Conservation (phyloP, 2,797 vertebrate species). For the Gymnoscopelus braueri region DNA sequence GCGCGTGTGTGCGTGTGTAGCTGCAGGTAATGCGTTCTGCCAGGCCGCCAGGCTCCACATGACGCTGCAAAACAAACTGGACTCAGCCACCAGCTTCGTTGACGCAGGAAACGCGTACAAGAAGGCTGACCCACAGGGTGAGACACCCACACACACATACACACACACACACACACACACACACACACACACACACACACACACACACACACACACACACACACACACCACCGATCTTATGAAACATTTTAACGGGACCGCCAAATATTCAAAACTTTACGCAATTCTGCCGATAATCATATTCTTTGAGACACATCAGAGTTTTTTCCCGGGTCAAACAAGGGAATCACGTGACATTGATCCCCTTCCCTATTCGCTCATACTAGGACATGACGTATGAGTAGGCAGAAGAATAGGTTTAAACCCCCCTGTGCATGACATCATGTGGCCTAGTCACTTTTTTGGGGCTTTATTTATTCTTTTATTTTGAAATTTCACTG, state of each 20-base stretch:
- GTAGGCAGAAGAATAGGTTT: too few species aligned
- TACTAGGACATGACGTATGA: too few species aligned
- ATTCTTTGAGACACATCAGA: too few species aligned
- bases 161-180: constrained; percentile 1
- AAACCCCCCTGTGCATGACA: too few species aligned
- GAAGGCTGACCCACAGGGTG: constrained; percentile 97
- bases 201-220: constrained; percentile 7
- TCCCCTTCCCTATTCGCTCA: neutral
- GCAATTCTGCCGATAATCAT: too few species aligned
- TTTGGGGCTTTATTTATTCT: too few species aligned
- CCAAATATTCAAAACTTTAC: too few species aligned
- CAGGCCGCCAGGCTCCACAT: constrained; percentile 97
- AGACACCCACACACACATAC: constrained; percentile 37
- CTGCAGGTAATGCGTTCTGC: constrained; percentile 95
- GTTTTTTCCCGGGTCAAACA: too few species aligned
- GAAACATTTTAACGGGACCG: too few species aligned
- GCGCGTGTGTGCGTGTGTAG: constrained; percentile 67
- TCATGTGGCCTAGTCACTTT: too few species aligned
- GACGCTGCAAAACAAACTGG: constrained; percentile 98
- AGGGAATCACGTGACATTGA: too few species aligned
- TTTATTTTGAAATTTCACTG: too few species aligned
- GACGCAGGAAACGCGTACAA: constrained; percentile 98
- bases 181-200: neutral
- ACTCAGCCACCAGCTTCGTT: constrained; percentile 96
- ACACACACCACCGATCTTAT: neutral